phyloP scores from a whole-genome alignment of 2,797 vertebrate species.

The Galaxias olidus region DNA sequence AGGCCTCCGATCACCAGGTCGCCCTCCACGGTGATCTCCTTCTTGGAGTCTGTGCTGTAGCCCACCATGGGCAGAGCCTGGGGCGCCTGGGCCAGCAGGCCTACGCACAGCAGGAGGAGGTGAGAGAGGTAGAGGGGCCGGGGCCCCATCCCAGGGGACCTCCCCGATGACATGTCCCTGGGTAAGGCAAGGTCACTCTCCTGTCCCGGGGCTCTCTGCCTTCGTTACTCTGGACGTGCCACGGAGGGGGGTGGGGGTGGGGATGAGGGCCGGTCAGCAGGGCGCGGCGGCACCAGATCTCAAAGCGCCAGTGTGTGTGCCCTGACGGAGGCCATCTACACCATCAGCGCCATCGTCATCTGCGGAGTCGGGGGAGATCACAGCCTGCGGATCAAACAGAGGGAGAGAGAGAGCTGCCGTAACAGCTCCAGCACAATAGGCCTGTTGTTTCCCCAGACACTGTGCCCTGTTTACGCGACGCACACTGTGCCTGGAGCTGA shows the following conservation, averaged over 20 bases:
- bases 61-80: constrained; percentile 68
- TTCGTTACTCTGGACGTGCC: constrained; percentile 18
- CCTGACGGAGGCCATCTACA: constrained; percentile 66
- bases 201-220: constrained; percentile 39
- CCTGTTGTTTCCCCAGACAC: constrained; percentile 49
- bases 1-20: constrained; percentile 96
- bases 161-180: constrained; percentile 68
- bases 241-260: constrained; percentile 22
- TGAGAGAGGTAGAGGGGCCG: constrained; percentile 57
- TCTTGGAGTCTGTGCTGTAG: constrained; percentile 79
- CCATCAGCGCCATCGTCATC: constrained; percentile 57
- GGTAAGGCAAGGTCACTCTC: constrained; percentile 47
- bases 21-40: constrained; percentile 91
- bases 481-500: background rate
- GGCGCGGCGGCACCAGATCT: constrained; percentile 53
- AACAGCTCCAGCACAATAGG: constrained; percentile 57
- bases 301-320: constrained; percentile 64
- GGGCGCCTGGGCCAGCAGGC: constrained; percentile 64
- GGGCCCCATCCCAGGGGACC: constrained; percentile 54
- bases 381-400: constrained; percentile 76
- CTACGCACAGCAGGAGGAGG: constrained; percentile 61
- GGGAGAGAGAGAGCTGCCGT: constrained; percentile 50
- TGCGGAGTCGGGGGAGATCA: constrained; percentile 56
- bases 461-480: background rate
- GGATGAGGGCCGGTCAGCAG: constrained; percentile 16